Evolutionary conservation across 2,797 vertebrate species (phyloP), one percentile per base, ranked within the genome.

Genomic region (Leuciscus waleckii): DNA sequence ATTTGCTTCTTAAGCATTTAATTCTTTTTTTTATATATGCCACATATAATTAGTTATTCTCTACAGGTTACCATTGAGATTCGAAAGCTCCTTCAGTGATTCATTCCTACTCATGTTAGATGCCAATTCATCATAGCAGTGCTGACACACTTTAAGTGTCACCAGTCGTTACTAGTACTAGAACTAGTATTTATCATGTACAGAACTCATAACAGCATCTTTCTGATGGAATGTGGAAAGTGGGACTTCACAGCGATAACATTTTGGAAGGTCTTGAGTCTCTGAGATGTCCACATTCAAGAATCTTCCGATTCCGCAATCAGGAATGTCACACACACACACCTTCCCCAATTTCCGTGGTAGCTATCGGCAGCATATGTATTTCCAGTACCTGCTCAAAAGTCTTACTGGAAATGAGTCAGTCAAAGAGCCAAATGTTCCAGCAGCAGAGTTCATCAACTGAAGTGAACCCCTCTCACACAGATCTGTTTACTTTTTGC

Each of bases 321-420:
- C 23, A 29, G 69, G 54, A 73, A 51, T 71, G 68, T 80, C 68
- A 73, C 10, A 21, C 23, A 16, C 23, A 10, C 68, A 65, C 54
- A 49, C 77, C 70, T 76, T 76, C 21, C 78, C 32, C 46, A 51
- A 49, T 73, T 58, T 65, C 65, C 19, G 1, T 67, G 35, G 70
- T 17, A 71, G 67, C 39, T 85, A 68, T 70, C 32, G 13, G 76
- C 75, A 83, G 35, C 73, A 39, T 80, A 75, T 82, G 71, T 69
- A 74, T 80, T 90, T 85, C 77, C 77, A 74, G 63, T 84, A 87
- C 83, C 83, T 89, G 81, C 70, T 85, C 19, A 46, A 68, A 79
- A 78, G 43, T 5, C 29, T 8, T 87, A 86, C 67, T 81, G 76
- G 75, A 68, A 87, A 37, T 63, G 81, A 79, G 56, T 86, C 26